Base-by-base conservation (phyloP, 2,888 invertebrate genomes). In the Melanchra persicariae region DNA sequence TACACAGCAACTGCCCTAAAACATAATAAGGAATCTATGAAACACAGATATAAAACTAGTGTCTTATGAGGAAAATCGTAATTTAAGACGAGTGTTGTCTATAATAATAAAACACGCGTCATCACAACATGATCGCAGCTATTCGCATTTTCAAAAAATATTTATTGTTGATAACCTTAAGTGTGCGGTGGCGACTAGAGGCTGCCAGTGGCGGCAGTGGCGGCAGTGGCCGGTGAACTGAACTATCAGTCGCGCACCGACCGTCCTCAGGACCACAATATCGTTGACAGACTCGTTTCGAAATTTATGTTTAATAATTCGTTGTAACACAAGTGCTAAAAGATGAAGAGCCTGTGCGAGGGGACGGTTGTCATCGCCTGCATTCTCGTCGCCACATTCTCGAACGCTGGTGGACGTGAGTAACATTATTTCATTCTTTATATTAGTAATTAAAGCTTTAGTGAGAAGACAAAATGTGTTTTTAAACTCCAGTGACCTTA, bases 161-260 rank as follows among this genome's bases (percentile, higher is more conserved):
- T 87, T 87, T 88, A 88, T 88, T 89, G 91, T 91, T 91, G 92
- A 92, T 93, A 93, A 93, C 93, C 92, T 92, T 90, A 88, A 83
- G 87, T 88, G 61, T 88, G 85, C 87, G 61, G 83, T 71, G 85
- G 81, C 85, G 84, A 87, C 86, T 86, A 90, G 89, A 87, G 90
- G 91, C 84, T 83, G 87, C 87, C 86, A 91, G 89, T 17, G 8
- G 43, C 17, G 15, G 19, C 86, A 91, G 89, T 17, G 8, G 43
- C 17, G 15, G 19, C 19, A 45, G 19, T 88, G 89, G 91, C 82
- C 90, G 85, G 86, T 80, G 88, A 80, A 86, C 81, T 79, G 82
- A 85, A 82, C 87, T 87, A 89, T 90, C 92, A 93, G 93, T 93
- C 89, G 90, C 75, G 83, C 82, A 84, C 88, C 74, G 86, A 77